Evolutionary conservation across 2,888 invertebrate genomes (phyloP).

Genomic region (Altica lythri): DNA sequence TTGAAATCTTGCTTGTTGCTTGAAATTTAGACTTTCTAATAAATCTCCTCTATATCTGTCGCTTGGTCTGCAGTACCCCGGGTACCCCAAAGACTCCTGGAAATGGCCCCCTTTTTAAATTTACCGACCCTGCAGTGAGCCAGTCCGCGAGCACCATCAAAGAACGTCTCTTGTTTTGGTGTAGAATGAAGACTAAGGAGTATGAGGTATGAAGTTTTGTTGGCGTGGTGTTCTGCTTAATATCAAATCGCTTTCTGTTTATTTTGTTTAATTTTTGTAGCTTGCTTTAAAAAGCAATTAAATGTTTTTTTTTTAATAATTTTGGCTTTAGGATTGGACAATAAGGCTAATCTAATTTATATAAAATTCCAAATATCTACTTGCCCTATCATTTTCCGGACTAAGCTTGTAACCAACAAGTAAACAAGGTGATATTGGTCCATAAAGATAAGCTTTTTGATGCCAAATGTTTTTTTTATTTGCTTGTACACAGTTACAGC

Average conservation of each 20-base stretch:
- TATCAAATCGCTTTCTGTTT: constrained; percentile 8
- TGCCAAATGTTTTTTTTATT: too few relatives aligned
- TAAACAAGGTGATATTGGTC: too few relatives aligned
- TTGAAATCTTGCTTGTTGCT: constrained; percentile 30
- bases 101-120: constrained; percentile 80
- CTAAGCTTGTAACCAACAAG: too few relatives aligned
- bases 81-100: constrained; percentile 66
- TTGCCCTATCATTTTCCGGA: too few relatives aligned
- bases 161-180: constrained; percentile 96
- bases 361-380: too few relatives aligned
- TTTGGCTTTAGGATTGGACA: too few relatives aligned
- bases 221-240: constrained; percentile 13
- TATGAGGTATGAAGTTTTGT: constrained; percentile 77
- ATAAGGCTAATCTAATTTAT: too few relatives aligned
- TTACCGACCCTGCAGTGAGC: constrained; percentile 88
- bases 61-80: constrained; percentile 68
- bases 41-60: constrained; percentile 24
- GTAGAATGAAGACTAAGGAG: constrained; percentile 95
- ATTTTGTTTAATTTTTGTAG: too few relatives aligned
- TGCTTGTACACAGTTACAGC: too few relatives aligned
- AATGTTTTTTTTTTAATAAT: too few relatives aligned
- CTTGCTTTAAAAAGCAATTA: too few relatives aligned
- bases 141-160: constrained; percentile 94
- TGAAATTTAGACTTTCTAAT: constrained; percentile 6
- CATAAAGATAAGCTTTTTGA: too few relatives aligned